A percentile compares a stretch with the other conserved stretches of the same genome.
Evolutionary conservation across 2,888 invertebrate species (phyloP).

Genomic region (Lycocerus yunnanus): DNA sequence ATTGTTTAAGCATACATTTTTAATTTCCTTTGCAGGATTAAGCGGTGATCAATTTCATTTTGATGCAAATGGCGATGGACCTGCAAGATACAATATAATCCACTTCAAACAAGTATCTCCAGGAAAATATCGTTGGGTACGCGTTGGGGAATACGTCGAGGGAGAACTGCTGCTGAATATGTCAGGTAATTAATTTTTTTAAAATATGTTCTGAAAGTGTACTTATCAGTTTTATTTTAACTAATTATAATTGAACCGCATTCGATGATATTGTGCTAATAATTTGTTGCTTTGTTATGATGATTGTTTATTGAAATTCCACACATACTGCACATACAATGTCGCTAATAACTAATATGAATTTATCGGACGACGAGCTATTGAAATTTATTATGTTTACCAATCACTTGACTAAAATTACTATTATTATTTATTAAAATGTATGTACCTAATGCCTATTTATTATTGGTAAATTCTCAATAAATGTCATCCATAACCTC

Average conservation of each 20-base stretch:
- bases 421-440: too few species aligned
- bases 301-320: background rate
- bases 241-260: background rate
- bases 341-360: background rate
- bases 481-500: too few species aligned
- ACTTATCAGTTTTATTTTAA: background rate
- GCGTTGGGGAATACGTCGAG: constrained; percentile 85
- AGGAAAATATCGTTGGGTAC: constrained; percentile 81
- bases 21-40: constrained; percentile 68
- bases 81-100: constrained; percentile 92
- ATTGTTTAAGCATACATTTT: background rate
- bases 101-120: constrained; percentile 85
- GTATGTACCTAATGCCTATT: too few species aligned
- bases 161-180: constrained; percentile 80
- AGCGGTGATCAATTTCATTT: constrained; percentile 90
- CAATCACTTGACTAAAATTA: too few species aligned
- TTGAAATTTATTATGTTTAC: background rate
- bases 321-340: background rate
- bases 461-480: too few species aligned
- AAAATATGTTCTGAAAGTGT: background rate
- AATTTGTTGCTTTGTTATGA: background rate
- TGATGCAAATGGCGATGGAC: constrained; percentile 89
- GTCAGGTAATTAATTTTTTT: constrained; percentile 64
- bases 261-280: background rate
- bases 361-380: background rate